phyloP scores from a whole-genome alignment of 2,888 invertebrate genomes.

The Tanytarsus gracilentus region DNA sequence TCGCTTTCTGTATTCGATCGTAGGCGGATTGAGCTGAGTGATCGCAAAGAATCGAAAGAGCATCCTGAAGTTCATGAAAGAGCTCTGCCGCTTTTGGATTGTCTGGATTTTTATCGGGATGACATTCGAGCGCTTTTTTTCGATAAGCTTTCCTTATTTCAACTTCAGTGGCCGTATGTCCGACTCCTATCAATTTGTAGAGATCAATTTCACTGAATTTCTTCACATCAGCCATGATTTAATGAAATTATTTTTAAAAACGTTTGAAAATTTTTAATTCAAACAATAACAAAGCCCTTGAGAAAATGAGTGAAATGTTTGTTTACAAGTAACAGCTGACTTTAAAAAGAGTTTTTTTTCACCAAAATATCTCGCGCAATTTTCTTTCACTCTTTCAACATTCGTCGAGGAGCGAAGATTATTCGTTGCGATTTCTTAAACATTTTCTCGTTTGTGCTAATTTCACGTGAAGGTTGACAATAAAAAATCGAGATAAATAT shows the following conservation, averaged over 20 bases:
- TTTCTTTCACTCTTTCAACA: too few relatives aligned
- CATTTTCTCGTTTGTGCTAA: too few relatives aligned
- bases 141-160: slow-evolving; percentile 84
- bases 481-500: too few relatives aligned
- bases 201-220: slow-evolving; percentile 53
- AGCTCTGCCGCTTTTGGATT: slow-evolving; percentile 82
- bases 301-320: too few relatives aligned
- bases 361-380: too few relatives aligned
- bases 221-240: slow-evolving; percentile 34
- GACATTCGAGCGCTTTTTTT: slow-evolving; percentile 85
- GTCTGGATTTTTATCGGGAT: slow-evolving; percentile 96
- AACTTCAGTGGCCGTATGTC: slow-evolving; percentile 53
- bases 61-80: slow-evolving; percentile 77
- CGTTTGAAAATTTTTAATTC: background rate
- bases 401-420: too few relatives aligned
- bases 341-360: too few relatives aligned
- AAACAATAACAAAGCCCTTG: background rate
- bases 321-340: too few relatives aligned
- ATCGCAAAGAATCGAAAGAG: slow-evolving; percentile 79
- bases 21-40: slow-evolving; percentile 72
- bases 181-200: slow-evolving; percentile 61
- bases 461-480: too few relatives aligned
- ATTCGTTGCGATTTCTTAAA: too few relatives aligned
- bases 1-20: slow-evolving; percentile 77
- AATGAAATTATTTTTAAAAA: slow-evolving; percentile 1